A percentile compares a stretch with the other conserved stretches of the same genome.
phyloP scores from a whole-genome alignment of 2,888 invertebrate species.

The Plagodis pulveraria region DNA sequence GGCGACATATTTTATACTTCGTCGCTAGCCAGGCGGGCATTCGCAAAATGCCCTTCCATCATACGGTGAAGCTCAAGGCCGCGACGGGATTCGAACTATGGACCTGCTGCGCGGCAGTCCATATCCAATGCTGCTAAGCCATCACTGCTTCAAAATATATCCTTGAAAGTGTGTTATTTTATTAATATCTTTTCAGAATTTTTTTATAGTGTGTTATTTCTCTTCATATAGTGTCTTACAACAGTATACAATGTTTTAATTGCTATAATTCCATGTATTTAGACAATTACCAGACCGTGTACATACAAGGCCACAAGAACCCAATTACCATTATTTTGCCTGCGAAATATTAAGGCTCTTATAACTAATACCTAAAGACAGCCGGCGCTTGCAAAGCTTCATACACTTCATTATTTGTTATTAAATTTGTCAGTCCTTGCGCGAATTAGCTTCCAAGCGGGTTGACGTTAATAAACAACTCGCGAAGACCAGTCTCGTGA shows the following conservation, averaged over 20 bases:
- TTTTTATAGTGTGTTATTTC: too few species aligned
- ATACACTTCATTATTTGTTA: constrained; percentile 61
- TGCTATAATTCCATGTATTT: not conserved
- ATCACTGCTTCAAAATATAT: too few species aligned
- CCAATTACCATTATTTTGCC: constrained; percentile 3
- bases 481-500: constrained; percentile 44
- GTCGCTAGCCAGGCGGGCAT: too few species aligned
- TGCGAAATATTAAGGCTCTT: constrained; percentile 17
- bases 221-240: too few species aligned
- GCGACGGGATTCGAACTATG: too few species aligned
- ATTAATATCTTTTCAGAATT: too few species aligned
- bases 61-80: too few species aligned
- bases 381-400: constrained; percentile 35
- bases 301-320: not conserved
- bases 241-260: not conserved
- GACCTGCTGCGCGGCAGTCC: too few species aligned
- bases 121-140: too few species aligned
- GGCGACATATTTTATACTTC: too few species aligned
- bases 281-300: not conserved
- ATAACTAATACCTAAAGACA: constrained; percentile 15
- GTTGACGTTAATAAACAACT: constrained; percentile 70
- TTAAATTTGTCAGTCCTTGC: constrained; percentile 70
- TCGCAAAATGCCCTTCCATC: too few species aligned
- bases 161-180: too few species aligned
- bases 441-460: constrained; percentile 64